Conservation (phyloP, 1,140 invertebrate genomes). For the Drosophila mojavensis region DNA sequence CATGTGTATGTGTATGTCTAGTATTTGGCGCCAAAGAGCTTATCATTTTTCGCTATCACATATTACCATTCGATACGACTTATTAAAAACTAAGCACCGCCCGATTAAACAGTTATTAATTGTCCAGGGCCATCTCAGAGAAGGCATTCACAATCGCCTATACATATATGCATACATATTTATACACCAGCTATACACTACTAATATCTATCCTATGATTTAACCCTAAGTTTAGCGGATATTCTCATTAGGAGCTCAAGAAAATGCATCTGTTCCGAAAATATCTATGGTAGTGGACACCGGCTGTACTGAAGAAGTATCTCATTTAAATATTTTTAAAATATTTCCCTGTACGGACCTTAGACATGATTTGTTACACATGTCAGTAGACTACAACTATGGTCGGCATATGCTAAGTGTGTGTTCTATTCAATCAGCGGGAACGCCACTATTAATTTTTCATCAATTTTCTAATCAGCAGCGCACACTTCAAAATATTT, state of each 20-base stretch:
- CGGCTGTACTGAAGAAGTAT: too few relatives aligned
- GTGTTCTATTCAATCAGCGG: background rate
- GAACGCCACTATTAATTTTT: background rate
- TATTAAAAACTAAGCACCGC: constrained; percentile 28
- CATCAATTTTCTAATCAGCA: constrained; percentile 22
- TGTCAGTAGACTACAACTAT: too few relatives aligned
- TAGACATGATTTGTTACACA: too few relatives aligned
- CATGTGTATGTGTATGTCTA: background rate
- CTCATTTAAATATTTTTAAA: too few relatives aligned
- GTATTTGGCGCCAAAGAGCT: constrained; percentile 42
- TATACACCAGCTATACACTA: background rate
- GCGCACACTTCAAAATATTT: constrained; percentile 21
- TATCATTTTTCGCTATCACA: constrained; percentile 37
- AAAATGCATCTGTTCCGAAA: too few relatives aligned
- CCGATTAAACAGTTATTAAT: constrained; percentile 20
- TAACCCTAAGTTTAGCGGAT: too few relatives aligned
- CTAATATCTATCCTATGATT: too few relatives aligned
- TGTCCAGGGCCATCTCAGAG: background rate
- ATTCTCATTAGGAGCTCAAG: too few relatives aligned
- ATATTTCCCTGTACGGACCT: too few relatives aligned
- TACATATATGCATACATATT: background rate
- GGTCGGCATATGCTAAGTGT: too few relatives aligned
- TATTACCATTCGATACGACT: constrained; percentile 22
- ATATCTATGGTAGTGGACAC: too few relatives aligned
- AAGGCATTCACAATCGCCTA: background rate